These are phyloP conservation scores for Pseudochaenichthys georgianus DNA, from an alignment of 2,797 vertebrate genomes.

Conservation along the genomic window DNA sequence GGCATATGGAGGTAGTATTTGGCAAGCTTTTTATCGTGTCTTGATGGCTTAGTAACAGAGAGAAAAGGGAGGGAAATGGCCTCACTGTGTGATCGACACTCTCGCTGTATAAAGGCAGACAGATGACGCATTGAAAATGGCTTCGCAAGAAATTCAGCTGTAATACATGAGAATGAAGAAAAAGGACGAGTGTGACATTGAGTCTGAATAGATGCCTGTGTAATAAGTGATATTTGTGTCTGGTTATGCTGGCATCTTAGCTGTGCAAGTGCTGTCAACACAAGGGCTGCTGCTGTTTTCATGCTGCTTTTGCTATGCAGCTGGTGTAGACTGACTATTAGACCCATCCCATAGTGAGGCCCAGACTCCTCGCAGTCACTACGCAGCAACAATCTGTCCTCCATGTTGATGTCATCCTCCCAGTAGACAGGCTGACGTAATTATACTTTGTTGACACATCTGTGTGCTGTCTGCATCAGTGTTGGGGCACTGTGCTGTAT, in stretches of 20 bases:
- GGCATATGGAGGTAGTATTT: neutral
- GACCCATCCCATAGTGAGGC: neutral
- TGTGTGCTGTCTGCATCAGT: slow-evolving; percentile 13
- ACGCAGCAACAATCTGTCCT: neutral
- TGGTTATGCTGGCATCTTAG: neutral
- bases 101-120: neutral
- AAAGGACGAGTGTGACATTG: neutral
- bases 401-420: slow-evolving; percentile 20
- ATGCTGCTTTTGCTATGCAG: slow-evolving; percentile 2
- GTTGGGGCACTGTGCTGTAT: neutral
- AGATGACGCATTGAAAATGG: slow-evolving; percentile 45
- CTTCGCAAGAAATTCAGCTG: slow-evolving; percentile 57
- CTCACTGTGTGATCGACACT: neutral
- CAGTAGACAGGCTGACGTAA: slow-evolving; percentile 28
- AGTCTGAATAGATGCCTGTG: neutral
- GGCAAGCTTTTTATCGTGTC: neutral
- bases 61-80: neutral
- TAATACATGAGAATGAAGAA: neutral
- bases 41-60: neutral
- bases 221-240: neutral
- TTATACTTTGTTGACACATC: neutral
- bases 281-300: neutral
- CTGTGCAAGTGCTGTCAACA: neutral
- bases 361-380: neutral
- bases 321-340: neutral